These are phyloP conservation scores for Anas georgica DNA, from an alignment of 2,797 vertebrate species.

Conservation along the genomic window DNA sequence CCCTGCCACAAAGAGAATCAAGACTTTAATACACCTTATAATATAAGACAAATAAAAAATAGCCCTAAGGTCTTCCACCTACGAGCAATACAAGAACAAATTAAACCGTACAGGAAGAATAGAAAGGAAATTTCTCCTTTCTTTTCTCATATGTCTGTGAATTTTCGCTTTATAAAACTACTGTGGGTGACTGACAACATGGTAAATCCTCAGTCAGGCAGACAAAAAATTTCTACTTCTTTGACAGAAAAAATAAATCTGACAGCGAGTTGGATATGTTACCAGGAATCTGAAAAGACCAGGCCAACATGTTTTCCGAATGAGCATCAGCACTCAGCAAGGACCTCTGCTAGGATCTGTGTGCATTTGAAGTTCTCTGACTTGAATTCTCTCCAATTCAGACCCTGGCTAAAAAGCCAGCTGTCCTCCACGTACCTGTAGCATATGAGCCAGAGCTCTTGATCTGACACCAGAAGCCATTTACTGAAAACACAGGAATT, in stretches of 20 bases:
- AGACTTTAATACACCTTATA: conserved; percentile 2
- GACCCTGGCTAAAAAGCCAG: not conserved
- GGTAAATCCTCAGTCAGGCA: not conserved
- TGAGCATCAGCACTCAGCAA: not conserved
- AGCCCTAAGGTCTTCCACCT: not conserved
- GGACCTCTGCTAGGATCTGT: not conserved
- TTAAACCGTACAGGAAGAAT: conserved; percentile 26
- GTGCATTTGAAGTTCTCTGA: not conserved
- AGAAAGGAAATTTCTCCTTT: conserved; percentile 3
- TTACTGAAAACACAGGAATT: not conserved
- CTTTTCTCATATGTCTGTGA: not conserved
- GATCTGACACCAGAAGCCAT: not conserved
- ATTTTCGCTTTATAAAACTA: not conserved
- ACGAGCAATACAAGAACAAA: conserved; percentile 47
- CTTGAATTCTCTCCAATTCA: not conserved
- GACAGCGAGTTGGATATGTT: not conserved
- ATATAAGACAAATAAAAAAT: conserved; percentile 9
- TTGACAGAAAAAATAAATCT: not conserved
- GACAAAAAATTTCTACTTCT: not conserved
- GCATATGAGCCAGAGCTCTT: not conserved
- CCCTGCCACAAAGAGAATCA: not conserved
- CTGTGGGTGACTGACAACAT: not conserved
- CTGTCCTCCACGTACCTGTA: not conserved
- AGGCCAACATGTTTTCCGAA: not conserved
- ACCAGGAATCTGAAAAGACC: not conserved